These are phyloP conservation scores for Dione vanillae DNA, from an alignment of 2,888 invertebrate species.

Conservation along the genomic window DNA sequence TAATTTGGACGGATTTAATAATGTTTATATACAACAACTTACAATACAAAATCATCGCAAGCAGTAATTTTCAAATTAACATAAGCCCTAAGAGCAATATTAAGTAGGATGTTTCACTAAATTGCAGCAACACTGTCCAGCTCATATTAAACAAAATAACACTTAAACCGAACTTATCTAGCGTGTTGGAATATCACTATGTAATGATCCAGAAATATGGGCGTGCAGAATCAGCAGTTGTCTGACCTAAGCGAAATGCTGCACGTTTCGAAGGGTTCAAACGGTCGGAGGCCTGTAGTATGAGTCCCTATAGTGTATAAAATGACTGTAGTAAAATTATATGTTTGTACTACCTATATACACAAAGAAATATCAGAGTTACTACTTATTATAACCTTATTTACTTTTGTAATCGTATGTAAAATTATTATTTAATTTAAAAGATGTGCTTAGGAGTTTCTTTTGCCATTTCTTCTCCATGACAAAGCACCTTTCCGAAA, in stretches of 20 bases:
- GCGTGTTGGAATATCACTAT: conserved; percentile 37
- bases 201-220: conserved; percentile 47
- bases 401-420: too few species aligned
- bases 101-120: neutral
- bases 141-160: conserved; percentile 10
- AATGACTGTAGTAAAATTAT: conserved; percentile 2
- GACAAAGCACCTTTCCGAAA: too few species aligned
- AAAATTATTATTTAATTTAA: too few species aligned
- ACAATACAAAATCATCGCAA: too few species aligned
- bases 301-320: conserved; percentile 29
- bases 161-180: conserved; percentile 17
- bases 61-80: too few species aligned
- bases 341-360: neutral
- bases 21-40: too few species aligned
- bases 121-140: neutral
- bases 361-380: too few species aligned
- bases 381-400: too few species aligned
- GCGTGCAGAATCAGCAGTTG: conserved; percentile 40
- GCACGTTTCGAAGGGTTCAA: conserved; percentile 32
- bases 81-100: neutral
- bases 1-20: too few species aligned
- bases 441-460: too few species aligned
- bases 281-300: conserved; percentile 12
- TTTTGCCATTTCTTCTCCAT: too few species aligned
- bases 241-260: conserved; percentile 42